These are phyloP conservation scores for Habrosyne pyritoides DNA, from an alignment of 2,888 invertebrate genomes.

Conservation along the genomic window DNA sequence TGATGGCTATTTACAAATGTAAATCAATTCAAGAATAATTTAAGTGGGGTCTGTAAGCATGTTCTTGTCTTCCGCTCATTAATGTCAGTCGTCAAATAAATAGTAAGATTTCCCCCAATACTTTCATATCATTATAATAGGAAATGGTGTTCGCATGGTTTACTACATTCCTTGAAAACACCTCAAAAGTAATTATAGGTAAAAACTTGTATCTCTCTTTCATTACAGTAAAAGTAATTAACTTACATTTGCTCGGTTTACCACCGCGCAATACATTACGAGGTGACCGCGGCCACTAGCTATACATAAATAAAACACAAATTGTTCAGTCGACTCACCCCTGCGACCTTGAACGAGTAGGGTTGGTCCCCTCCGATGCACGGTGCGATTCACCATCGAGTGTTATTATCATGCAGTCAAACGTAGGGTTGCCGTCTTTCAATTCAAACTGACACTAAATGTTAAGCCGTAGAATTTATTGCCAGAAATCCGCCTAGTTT, in stretches of 20 bases:
- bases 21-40: background rate
- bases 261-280: conserved; percentile 3
- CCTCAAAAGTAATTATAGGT: background rate
- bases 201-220: background rate
- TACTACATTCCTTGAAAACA: too few relatives aligned
- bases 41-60: background rate
- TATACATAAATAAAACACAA: conserved; percentile 17
- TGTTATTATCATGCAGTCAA: conserved; percentile 39
- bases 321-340: conserved; percentile 47
- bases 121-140: too few relatives aligned
- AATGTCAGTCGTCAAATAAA: background rate
- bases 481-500: background rate
- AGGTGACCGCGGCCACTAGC: conserved; percentile 5
- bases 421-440: conserved; percentile 28
- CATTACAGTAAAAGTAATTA: background rate
- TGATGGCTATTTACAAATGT: background rate
- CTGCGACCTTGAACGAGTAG: conserved; percentile 64
- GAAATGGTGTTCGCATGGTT: too few relatives aligned
- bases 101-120: background rate
- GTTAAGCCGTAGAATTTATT: background rate
- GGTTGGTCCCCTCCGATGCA: conserved; percentile 59
- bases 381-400: conserved; percentile 38
- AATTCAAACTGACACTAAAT: conserved; percentile 2
- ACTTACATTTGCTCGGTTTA: background rate
- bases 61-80: background rate